phyloP scores from a whole-genome alignment of 2,113 vertebrate species.

The Cyphomyrus plagiostoma region DNA sequence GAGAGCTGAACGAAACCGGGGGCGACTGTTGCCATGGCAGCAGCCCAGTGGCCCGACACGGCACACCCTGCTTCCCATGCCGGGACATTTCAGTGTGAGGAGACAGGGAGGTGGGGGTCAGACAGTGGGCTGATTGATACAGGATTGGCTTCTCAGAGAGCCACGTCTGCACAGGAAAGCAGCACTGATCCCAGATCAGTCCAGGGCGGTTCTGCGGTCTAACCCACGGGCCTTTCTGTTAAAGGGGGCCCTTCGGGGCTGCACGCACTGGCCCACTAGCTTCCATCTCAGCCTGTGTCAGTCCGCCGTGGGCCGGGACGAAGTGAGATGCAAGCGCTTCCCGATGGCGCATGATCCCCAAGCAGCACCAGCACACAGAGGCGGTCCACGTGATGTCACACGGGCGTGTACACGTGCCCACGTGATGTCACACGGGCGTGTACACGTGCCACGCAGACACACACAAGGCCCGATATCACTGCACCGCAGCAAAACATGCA shows the following conservation, averaged over 20 bases:
- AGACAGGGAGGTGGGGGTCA: neutral
- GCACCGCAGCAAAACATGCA: neutral
- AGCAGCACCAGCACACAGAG: neutral
- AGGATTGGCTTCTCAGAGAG: neutral
- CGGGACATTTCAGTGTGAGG: neutral
- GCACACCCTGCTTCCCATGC: neutral
- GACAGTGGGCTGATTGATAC: neutral
- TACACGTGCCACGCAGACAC: no score
- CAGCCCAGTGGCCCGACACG: neutral
- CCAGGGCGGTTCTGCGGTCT: neutral
- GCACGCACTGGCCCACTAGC: neutral
- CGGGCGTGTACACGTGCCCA: no score
- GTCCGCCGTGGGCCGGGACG: neutral
- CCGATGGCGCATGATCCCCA: no score
- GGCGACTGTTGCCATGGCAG: neutral
- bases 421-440: neutral
- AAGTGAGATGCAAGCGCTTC: neutral
- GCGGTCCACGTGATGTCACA: neutral
- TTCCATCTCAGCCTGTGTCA: neutral
- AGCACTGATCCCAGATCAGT: neutral
- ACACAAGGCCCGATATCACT: neutral
- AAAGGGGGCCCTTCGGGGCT: neutral
- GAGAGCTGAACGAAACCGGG: neutral
- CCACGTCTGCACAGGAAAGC: neutral
- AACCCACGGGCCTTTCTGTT: neutral